Conservation (phyloP, 2,797 vertebrate species). For the Rhabdomys pumilio region DNA sequence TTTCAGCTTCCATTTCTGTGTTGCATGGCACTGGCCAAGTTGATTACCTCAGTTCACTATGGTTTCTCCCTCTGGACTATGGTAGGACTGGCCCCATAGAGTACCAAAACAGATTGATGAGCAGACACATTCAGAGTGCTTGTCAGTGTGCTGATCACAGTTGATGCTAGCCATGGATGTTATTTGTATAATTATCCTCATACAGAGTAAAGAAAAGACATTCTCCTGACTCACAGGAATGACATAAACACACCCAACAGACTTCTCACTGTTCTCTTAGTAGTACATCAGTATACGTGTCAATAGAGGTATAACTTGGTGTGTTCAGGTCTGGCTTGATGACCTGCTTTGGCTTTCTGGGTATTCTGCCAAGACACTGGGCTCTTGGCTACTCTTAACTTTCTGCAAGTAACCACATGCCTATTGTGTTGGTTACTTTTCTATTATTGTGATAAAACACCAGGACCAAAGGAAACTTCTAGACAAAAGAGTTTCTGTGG, state of each 20-base stretch:
- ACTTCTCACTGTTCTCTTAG: neutral
- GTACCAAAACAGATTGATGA: neutral
- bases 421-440: neutral
- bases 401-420: neutral
- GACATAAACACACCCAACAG: too few species aligned
- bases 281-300: accelerated
- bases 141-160: neutral
- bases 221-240: too few species aligned
- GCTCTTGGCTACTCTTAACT: neutral
- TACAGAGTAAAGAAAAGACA: neutral
- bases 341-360: neutral
- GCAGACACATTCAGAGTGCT: neutral
- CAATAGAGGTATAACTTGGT: neutral
- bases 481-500: neutral
- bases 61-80: neutral
- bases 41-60: neutral
- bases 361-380: neutral
- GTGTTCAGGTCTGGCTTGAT: neutral
- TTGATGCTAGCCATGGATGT: neutral
- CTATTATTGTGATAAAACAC: neutral
- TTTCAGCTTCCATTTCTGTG: neutral
- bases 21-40: neutral
- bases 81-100: neutral
- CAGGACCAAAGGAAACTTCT: neutral
- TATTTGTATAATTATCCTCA: neutral